A percentile compares a stretch with the other conserved stretches of the same genome.
These are phyloP conservation scores for Myxocyprinus asiaticus DNA, from an alignment of 2,113 vertebrate genomes.

Conservation along the genomic window DNA sequence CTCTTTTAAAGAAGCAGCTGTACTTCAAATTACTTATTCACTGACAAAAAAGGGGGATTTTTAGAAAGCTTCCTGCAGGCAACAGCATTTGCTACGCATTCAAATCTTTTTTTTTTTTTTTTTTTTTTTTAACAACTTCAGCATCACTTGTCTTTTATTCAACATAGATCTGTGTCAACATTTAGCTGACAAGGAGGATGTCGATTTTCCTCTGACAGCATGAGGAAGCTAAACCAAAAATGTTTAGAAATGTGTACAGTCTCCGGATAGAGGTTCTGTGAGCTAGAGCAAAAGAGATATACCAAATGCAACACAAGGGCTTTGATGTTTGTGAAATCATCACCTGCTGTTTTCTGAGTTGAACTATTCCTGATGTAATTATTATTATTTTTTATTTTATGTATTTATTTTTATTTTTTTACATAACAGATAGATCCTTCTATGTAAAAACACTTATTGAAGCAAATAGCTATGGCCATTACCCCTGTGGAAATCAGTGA, in stretches of 20 bases:
- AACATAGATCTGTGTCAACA: conserved; percentile 37
- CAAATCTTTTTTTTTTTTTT: neutral
- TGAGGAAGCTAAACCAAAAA: conserved; percentile 7
- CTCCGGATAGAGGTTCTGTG: neutral
- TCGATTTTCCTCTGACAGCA: conserved; percentile 30
- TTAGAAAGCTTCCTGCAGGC: conserved; percentile 35
- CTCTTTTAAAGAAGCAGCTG: conserved; percentile 60
- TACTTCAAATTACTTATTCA: conserved; percentile 70
- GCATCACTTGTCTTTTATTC: conserved; percentile 38
- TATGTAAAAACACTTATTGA: neutral
- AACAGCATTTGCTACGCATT: conserved; percentile 17
- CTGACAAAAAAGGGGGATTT: conserved; percentile 52
- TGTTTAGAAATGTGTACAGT: conserved; percentile 21
- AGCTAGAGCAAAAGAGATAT: neutral
- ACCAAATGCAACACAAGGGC: neutral
- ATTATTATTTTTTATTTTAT: neutral
- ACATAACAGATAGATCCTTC: neutral
- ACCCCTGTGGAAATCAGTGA: conserved; percentile 10
- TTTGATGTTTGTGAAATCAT: conserved; percentile 16
- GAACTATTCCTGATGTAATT: neutral
- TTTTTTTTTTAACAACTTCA: neutral
- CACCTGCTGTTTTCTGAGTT: conserved; percentile 18
- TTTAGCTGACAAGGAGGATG: conserved; percentile 37
- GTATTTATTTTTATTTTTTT: neutral
- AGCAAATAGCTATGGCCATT: conserved; percentile 13